These are phyloP conservation scores for Xiphophorus hellerii DNA, from an alignment of 2,113 vertebrate genomes.

Conservation along the genomic window DNA sequence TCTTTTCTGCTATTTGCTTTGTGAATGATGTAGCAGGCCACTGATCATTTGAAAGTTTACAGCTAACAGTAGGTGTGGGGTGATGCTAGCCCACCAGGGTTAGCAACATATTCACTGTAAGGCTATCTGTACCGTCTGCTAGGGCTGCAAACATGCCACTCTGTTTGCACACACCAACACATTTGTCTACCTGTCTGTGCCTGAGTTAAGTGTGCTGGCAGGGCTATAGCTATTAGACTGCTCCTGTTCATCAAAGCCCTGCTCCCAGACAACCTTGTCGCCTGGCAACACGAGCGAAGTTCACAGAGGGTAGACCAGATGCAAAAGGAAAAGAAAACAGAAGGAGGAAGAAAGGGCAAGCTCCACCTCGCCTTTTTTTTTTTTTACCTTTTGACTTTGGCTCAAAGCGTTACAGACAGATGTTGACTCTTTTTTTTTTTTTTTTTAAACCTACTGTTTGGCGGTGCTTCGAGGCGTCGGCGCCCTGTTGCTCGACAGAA, in stretches of 20 bases:
- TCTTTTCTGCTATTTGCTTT: not conserved
- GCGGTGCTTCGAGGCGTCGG: slow-evolving; percentile 1
- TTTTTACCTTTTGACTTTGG: slow-evolving; percentile 11
- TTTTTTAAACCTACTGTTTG: slow-evolving; percentile 1
- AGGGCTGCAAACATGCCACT: slow-evolving; percentile 7
- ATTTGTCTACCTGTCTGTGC: slow-evolving; percentile 38
- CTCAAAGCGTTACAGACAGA: not conserved
- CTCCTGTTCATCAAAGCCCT: slow-evolving; percentile 75
- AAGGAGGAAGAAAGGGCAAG: slow-evolving; percentile 37
- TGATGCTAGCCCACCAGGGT: not conserved
- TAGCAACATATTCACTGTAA: not conserved
- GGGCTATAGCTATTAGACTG: slow-evolving; percentile 54
- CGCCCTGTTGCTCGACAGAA: slow-evolving; percentile 20
- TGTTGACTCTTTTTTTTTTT: not conserved
- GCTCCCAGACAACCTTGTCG: slow-evolving; percentile 80
- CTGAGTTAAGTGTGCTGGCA: slow-evolving; percentile 34
- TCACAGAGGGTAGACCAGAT: slow-evolving; percentile 55
- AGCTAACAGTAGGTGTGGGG: not conserved
- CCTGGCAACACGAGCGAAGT: slow-evolving; percentile 75
- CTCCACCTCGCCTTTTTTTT: slow-evolving; percentile 12
- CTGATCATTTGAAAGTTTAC: not conserved
- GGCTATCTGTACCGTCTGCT: slow-evolving; percentile 1
- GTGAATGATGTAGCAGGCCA: not conserved
- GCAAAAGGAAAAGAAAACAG: slow-evolving; percentile 44
- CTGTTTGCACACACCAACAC: slow-evolving; percentile 38